Evolutionary conservation across 1,140 invertebrate species (phyloP), one percentile per base, ranked within the genome.

Genomic region (Trachymyrmex septentrionalis): DNA sequence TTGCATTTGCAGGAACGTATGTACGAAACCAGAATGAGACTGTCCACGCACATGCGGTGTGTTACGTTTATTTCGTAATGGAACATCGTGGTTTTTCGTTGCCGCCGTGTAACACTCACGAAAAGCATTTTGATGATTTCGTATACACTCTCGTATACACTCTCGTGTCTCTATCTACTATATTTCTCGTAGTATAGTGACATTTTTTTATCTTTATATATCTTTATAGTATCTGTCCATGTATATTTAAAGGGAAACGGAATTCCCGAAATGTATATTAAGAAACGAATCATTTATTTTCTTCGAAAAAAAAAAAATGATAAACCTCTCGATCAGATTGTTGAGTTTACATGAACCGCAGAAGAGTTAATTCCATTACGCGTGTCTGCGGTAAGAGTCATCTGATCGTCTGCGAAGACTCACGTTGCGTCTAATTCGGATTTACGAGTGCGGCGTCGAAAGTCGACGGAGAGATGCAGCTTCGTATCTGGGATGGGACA

Each of bases 381-480:
- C 34, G 48, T 66, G 24, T 30, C 19, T 50, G 50, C 27, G 14
- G 9, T 14, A 27, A n/a, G 78, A 48, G 34, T 9, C 6, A 48
- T 27, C 67, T 53, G 53, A 82, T 82, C 67, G 53, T n/a, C 34
- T 16, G 53, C 80, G 53, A 48, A 19, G n/a, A 34, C n/a, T 86
- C 66, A 59, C 63, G 16, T 48, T 24, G 53, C 38, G 6, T 80
- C 50, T 86, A 81, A 86, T 80, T 21, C 63, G 50, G 53, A 86
- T 86, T 86, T 86, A 86, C 64, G 84, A 86, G 50, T 63, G 63
- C 44, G 38, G 12, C 38, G 50, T 78, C 38, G 84, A 86, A 73
- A 81, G 24, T 84, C 34, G 38, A 34, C 55, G 19, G 38, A 44
- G 24, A 27, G 30, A 21, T 72, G 80, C 67, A 82, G 24, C 21